A percentile compares a stretch with the other conserved stretches of the same genome.
Evolutionary conservation across 2,113 vertebrate species (phyloP).

Genomic region (Cacatua alba): DNA sequence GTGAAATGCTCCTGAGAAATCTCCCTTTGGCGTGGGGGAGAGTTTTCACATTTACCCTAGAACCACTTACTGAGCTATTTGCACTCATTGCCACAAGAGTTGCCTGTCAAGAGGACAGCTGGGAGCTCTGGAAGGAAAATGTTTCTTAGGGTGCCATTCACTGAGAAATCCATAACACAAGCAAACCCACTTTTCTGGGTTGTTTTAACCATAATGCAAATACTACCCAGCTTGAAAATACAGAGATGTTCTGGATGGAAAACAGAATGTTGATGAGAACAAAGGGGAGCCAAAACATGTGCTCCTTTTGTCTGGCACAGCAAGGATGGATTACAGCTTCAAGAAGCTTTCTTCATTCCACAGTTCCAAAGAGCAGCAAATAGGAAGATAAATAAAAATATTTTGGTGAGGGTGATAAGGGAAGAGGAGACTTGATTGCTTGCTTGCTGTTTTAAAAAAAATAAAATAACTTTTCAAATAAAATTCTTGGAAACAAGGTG

Average conservation of each 20-base stretch:
- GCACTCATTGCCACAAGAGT: slow-evolving; percentile 56
- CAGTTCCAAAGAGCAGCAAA: background rate
- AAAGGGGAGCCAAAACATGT: background rate
- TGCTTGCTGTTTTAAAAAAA: background rate
- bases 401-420: background rate
- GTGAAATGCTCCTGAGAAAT: slow-evolving; percentile 68
- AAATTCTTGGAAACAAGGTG: background rate
- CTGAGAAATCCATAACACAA: background rate
- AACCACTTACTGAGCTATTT: slow-evolving; percentile 68
- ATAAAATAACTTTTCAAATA: background rate
- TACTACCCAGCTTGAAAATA: background rate
- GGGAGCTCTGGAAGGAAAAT: slow-evolving; percentile 30
- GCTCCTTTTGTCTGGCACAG: background rate
- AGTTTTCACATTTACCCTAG: slow-evolving; percentile 61
- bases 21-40: slow-evolving; percentile 22
- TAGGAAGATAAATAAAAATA: background rate
- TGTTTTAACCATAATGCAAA: slow-evolving; percentile 6
- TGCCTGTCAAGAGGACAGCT: slow-evolving; percentile 65
- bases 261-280: background rate
- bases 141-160: slow-evolving; percentile 9
- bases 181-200: background rate
- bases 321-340: background rate
- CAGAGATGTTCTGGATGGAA: background rate
- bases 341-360: background rate
- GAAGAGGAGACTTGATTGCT: background rate